These are phyloP conservation scores for Coenonympha glycerion DNA, from an alignment of 2,888 invertebrate genomes.

Conservation along the genomic window DNA sequence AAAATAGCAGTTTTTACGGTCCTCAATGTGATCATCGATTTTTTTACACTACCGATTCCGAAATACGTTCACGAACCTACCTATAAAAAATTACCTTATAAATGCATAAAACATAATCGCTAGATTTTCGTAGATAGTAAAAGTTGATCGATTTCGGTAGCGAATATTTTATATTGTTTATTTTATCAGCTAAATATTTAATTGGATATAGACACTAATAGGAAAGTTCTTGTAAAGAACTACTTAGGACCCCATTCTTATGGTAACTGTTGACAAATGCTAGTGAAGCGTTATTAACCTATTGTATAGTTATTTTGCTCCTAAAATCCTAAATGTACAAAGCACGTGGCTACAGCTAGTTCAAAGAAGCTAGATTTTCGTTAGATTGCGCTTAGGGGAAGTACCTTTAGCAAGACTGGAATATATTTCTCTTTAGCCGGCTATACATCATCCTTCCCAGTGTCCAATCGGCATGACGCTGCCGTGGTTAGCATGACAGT, in stretches of 20 bases:
- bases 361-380: conserved; percentile 47
- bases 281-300: conserved; percentile 19
- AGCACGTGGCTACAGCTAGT: conserved; percentile 51
- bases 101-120: conserved; percentile 53
- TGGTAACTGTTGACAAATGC: conserved; percentile 21
- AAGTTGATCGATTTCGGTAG: conserved; percentile 54
- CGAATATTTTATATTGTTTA: conserved; percentile 51
- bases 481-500: too few relatives aligned
- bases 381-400: conserved; percentile 43
- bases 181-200: conserved; percentile 52
- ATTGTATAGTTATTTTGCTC: conserved; percentile 42
- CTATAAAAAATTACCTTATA: conserved; percentile 32
- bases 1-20: too few relatives aligned
- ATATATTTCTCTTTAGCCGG: conserved; percentile 40
- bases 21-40: background rate
- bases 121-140: conserved; percentile 58
- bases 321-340: conserved; percentile 72
- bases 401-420: conserved; percentile 46
- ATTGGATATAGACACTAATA: conserved; percentile 36
- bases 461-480: too few relatives aligned
- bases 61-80: background rate
- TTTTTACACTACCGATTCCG: conserved; percentile 12
- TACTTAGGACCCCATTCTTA: conserved; percentile 34
- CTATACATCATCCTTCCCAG: too few relatives aligned
- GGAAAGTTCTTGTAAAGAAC: conserved; percentile 37